A percentile compares a stretch with the other conserved stretches of the same genome.
phyloP scores from a whole-genome alignment of 2,113 vertebrate species.

The Brienomyrus longianalis region DNA sequence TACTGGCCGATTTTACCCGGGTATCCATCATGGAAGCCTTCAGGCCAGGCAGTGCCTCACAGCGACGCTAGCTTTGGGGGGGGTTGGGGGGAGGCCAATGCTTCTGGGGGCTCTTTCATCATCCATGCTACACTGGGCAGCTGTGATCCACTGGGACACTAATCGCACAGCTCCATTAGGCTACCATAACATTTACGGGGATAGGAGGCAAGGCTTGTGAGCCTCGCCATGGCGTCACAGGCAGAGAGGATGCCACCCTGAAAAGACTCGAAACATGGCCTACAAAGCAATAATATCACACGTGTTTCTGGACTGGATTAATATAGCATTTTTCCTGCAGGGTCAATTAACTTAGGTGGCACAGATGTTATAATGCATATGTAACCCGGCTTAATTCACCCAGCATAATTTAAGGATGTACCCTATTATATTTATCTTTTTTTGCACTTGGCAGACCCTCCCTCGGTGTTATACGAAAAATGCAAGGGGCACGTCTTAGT shows the following conservation, averaged over 20 bases:
- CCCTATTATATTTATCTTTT: background rate
- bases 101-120: constrained; percentile 5
- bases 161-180: background rate
- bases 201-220: background rate
- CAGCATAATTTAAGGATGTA: background rate
- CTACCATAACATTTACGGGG: background rate
- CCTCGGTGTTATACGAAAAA: background rate
- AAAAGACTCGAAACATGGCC: background rate
- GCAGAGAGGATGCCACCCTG: background rate
- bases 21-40: constrained; percentile 12
- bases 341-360: background rate
- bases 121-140: background rate
- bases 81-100: background rate
- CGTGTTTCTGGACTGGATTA: background rate
- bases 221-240: background rate
- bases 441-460: background rate
- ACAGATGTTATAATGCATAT: background rate
- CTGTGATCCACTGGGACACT: background rate
- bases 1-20: background rate
- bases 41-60: background rate
- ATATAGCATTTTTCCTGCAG: background rate
- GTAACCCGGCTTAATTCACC: background rate
- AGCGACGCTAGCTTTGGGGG: background rate
- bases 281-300: background rate
- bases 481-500: background rate